phyloP scores from a whole-genome alignment of 2,113 vertebrate genomes.

The Lethenteron camtschaticum region DNA sequence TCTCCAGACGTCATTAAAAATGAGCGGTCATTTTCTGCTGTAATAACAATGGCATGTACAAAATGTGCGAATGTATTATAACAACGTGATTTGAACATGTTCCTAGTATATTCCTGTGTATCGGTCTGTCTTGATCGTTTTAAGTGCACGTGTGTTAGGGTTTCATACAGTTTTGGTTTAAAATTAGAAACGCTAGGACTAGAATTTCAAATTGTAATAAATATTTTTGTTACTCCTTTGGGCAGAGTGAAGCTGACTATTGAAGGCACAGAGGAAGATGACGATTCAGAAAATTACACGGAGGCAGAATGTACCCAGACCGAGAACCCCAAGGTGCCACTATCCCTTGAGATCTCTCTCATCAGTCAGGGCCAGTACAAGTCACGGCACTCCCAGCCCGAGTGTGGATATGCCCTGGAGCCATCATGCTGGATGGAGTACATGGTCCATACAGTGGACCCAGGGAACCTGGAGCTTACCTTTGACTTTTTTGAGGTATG shows the following conservation, averaged over 20 bases:
- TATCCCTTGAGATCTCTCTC: conserved; percentile 53
- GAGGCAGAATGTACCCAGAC: conserved; percentile 24
- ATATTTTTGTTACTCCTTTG: not conserved
- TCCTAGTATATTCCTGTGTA: not conserved
- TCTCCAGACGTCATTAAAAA: not conserved
- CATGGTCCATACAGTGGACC: conserved; percentile 81
- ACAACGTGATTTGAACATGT: not conserved
- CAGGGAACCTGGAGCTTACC: conserved; percentile 75
- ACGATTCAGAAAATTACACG: conserved; percentile 30
- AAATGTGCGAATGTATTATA: not conserved
- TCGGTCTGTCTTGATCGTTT: not conserved
- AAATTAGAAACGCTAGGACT: not conserved
- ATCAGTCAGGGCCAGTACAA: conserved; percentile 50
- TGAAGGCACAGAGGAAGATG: conserved; percentile 46
- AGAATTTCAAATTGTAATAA: not conserved
- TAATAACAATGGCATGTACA: not conserved
- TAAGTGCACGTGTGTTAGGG: not conserved
- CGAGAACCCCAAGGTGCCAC: conserved; percentile 45
- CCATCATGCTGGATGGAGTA: conserved; percentile 65
- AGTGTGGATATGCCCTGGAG: conserved; percentile 68
- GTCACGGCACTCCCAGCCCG: conserved; percentile 68
- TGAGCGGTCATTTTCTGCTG: not conserved
- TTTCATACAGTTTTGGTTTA: not conserved
- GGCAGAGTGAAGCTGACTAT: conserved; percentile 50
- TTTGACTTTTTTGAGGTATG: conserved; percentile 94